phyloP scores from a whole-genome alignment of 2,888 invertebrate genomes.

The Stictocephala bisonia region DNA sequence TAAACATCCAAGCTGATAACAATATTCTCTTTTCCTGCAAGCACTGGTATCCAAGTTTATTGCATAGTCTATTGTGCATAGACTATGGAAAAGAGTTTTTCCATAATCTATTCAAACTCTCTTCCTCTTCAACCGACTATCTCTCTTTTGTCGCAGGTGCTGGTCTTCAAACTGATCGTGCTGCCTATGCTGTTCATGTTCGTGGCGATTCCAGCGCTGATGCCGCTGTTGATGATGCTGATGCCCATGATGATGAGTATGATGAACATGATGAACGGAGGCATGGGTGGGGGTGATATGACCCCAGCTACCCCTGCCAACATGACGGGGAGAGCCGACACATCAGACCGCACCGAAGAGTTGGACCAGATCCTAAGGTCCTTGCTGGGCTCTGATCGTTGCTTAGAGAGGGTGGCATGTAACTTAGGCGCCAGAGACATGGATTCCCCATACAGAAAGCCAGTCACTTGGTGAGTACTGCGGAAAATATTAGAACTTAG shows the following conservation, averaged over 20 bases:
- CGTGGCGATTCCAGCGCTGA: conserved; percentile 54
- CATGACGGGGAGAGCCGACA: not conserved
- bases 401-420: conserved; percentile 55
- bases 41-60: no score
- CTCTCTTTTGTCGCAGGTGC: not conserved
- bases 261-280: conserved; percentile 31
- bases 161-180: conserved; percentile 56
- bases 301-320: conserved; percentile 15
- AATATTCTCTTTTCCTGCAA: no score
- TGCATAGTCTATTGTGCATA: no score
- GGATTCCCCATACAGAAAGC: conserved; percentile 53
- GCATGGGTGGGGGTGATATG: not conserved
- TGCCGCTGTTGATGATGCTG: conserved; percentile 56
- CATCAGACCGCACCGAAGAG: conserved; percentile 28
- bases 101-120: conserved; percentile 35
- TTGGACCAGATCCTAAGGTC: conserved; percentile 44
- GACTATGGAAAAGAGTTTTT: no score
- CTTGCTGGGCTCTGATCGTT: conserved; percentile 53
- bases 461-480: conserved; percentile 56
- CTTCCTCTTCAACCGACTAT: conserved; percentile 48
- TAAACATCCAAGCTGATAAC: no score
- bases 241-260: conserved; percentile 53
- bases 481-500: no score
- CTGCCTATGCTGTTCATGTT: conserved; percentile 55
- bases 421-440: conserved; percentile 55